A percentile compares a stretch with the other conserved stretches of the same genome.
Conservation (phyloP, 2,113 vertebrate genomes). For the cattle (Bos taurus) region DNA sequence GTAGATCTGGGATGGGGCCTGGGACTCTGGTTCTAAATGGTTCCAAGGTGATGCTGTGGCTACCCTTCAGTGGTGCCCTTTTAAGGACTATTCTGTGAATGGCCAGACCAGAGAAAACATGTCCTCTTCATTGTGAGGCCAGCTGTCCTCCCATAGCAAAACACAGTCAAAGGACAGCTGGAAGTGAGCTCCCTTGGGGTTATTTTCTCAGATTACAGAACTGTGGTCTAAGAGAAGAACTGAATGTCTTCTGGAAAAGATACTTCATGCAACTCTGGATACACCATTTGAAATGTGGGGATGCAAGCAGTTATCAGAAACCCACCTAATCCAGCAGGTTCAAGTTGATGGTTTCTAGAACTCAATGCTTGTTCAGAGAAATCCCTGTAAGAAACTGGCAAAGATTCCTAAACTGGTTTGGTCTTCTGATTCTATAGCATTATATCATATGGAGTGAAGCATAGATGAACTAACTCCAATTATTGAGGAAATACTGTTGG, state of each 20-base stretch:
- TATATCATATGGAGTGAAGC: background rate
- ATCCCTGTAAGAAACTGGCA: background rate
- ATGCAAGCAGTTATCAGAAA: background rate
- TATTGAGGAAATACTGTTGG: background rate
- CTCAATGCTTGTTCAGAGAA: background rate
- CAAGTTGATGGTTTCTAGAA: background rate
- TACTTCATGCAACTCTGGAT: background rate
- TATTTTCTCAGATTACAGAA: slow-evolving; percentile 33
- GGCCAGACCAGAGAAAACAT: background rate
- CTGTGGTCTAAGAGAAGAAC: background rate
- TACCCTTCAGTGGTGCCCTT: background rate
- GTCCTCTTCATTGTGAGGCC: background rate
- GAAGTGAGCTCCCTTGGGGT: background rate
- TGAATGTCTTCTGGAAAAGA: slow-evolving; percentile 17
- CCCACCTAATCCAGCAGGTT: background rate
- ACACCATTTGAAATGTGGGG: background rate
- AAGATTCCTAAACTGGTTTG: background rate
- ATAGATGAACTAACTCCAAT: background rate
- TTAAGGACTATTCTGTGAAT: background rate
- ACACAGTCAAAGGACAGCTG: background rate
- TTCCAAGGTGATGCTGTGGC: background rate
- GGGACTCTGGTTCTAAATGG: background rate
- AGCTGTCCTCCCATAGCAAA: background rate
- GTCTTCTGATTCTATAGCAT: background rate
- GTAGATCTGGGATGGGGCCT: background rate